Evolutionary conservation across 1,140 invertebrate genomes (phyloP).

Genomic region (Oryctes rhinoceros): DNA sequence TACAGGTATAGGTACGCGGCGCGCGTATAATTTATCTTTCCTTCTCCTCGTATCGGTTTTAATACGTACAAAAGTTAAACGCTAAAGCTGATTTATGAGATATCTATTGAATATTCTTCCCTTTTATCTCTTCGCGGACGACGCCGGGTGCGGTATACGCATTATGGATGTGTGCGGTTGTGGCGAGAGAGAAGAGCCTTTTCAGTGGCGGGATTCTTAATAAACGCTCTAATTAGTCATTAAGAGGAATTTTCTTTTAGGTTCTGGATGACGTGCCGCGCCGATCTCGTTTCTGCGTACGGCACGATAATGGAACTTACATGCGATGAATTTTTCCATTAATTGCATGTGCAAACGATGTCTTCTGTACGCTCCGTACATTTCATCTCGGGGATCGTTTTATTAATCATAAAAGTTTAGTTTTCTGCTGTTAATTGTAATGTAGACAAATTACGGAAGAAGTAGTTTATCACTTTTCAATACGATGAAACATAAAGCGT

Average conservation of each 20-base stretch:
- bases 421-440: too few relatives aligned
- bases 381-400: too few relatives aligned
- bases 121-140: background rate
- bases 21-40: conserved; percentile 10
- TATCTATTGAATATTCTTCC: conserved; percentile 7
- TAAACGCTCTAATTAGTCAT: conserved; percentile 1
- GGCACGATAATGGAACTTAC: too few relatives aligned
- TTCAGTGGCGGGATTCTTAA: background rate
- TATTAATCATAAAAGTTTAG: too few relatives aligned
- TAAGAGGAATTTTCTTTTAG: background rate
- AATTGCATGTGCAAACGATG: too few relatives aligned
- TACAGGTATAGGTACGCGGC: background rate
- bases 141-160: background rate
- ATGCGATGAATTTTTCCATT: too few relatives aligned
- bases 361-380: too few relatives aligned
- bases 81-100: conserved; percentile 10
- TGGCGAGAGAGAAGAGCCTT: background rate
- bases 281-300: background rate
- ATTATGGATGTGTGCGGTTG: background rate
- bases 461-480: too few relatives aligned
- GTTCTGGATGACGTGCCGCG: background rate
- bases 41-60: background rate
- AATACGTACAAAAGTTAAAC: conserved; percentile 10
- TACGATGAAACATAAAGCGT: too few relatives aligned
- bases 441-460: too few relatives aligned